These are phyloP conservation scores for Cottus gobio DNA, from an alignment of 2,113 vertebrate genomes.

Conservation along the genomic window DNA sequence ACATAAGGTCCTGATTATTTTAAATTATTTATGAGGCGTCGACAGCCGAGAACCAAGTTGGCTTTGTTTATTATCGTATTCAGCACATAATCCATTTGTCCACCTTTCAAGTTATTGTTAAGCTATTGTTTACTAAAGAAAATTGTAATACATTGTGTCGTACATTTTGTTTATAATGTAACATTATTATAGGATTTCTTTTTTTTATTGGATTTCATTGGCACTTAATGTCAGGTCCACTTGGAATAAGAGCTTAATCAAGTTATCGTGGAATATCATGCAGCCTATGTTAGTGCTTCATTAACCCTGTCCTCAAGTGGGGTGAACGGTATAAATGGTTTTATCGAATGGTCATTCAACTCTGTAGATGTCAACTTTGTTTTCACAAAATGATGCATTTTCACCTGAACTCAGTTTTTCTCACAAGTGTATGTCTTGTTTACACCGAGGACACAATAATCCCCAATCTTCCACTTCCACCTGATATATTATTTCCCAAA, in stretches of 20 bases:
- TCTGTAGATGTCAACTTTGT: background rate
- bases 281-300: background rate
- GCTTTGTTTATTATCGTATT: background rate
- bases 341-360: background rate
- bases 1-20: background rate
- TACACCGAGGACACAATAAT: background rate
- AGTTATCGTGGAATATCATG: background rate
- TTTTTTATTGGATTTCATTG: background rate
- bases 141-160: background rate
- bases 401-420: background rate
- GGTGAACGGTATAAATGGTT: background rate
- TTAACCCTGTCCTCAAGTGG: background rate
- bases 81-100: background rate
- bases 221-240: background rate
- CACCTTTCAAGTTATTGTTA: background rate
- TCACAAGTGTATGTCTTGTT: background rate
- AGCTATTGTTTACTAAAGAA: too few species aligned
- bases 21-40: background rate
- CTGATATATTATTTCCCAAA: slow-evolving; percentile 30
- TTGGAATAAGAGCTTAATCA: background rate
- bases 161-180: background rate
- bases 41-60: background rate
- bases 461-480: slow-evolving; percentile 21
- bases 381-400: background rate
- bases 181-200: background rate